Percentiles rank a stretch among this genome's conserved stretches.
Conservation (phyloP, 2,888 invertebrate genomes). For the Horisme vitalbata region DNA sequence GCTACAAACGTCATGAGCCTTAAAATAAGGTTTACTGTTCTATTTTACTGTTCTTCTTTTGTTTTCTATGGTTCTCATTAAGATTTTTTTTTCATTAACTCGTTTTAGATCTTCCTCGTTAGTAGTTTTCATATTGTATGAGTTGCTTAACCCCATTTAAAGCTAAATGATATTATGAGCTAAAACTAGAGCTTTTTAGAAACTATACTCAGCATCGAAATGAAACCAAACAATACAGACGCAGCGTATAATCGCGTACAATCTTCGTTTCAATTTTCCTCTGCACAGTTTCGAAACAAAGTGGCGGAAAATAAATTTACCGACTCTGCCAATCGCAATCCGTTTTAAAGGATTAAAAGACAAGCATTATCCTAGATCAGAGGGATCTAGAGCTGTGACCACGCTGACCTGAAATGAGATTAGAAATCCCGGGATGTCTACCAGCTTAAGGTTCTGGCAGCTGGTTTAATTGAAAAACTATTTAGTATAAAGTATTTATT, state of each 20-base stretch:
- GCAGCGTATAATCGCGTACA: slow-evolving; percentile 2
- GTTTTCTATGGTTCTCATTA: no score
- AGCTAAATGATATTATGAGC: no score
- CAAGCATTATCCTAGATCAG: slow-evolving; percentile 32
- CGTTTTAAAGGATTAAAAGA: slow-evolving; percentile 33
- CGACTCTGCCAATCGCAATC: slow-evolving; percentile 25
- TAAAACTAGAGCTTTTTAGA: no score
- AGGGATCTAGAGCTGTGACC: slow-evolving; percentile 27
- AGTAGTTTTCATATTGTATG: no score
- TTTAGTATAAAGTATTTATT: no score
- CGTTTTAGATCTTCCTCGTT: no score
- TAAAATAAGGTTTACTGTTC: no score
- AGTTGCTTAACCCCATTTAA: no score
- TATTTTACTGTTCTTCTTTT: no score
- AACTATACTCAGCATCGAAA: slow-evolving; percentile 1
- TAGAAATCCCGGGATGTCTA: slow-evolving; percentile 19
- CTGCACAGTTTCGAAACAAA: slow-evolving; percentile 13
- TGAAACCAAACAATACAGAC: slow-evolving; percentile 6
- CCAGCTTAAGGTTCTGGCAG: slow-evolving; percentile 6
- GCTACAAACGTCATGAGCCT: no score
- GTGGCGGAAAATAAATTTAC: slow-evolving; percentile 19
- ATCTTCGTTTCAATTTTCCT: not conserved
- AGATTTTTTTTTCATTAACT: no score
- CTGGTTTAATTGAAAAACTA: slow-evolving; percentile 1
- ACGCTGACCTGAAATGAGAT: slow-evolving; percentile 30